Percentiles rank a stretch among this genome's conserved stretches.
These are phyloP conservation scores for Pseudachorutes palmiensis DNA, from an alignment of 1,140 invertebrate genomes.

Conservation along the genomic window DNA sequence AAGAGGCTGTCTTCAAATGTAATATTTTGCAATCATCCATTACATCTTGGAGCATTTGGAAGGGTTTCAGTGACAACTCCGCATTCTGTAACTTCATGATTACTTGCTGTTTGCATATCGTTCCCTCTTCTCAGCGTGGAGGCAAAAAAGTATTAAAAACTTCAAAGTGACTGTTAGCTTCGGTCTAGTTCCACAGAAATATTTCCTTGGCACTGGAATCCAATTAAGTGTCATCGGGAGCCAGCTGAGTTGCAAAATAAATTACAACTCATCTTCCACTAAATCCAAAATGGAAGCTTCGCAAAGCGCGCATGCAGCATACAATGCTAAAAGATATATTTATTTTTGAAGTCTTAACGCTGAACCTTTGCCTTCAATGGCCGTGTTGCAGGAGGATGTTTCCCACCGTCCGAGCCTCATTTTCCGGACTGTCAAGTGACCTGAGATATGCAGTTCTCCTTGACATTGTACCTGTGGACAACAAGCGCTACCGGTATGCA, in stretches of 20 bases:
- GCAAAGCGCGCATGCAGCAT: no score
- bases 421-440: conserved; percentile 49
- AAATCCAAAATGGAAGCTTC: no score
- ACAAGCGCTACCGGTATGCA: conserved; percentile 60
- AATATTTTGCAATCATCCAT: not conserved
- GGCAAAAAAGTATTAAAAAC: not conserved
- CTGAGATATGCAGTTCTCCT: conserved; percentile 52
- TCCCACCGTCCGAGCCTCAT: conserved; percentile 55
- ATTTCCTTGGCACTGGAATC: not conserved
- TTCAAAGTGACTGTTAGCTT: not conserved
- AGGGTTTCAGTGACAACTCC: not conserved
- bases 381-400: conserved; percentile 55
- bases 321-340: no score
- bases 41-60: not conserved
- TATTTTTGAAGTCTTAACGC: conserved; percentile 20
- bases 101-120: not conserved
- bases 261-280: no score
- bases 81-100: not conserved
- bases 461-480: conserved; percentile 59
- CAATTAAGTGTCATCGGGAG: not conserved
- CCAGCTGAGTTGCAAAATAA: no score
- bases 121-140: not conserved
- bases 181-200: not conserved
- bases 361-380: conserved; percentile 22
- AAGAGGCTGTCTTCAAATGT: not conserved